Conservation (phyloP, 2,113 vertebrate species). For the Equus quagga region DNA sequence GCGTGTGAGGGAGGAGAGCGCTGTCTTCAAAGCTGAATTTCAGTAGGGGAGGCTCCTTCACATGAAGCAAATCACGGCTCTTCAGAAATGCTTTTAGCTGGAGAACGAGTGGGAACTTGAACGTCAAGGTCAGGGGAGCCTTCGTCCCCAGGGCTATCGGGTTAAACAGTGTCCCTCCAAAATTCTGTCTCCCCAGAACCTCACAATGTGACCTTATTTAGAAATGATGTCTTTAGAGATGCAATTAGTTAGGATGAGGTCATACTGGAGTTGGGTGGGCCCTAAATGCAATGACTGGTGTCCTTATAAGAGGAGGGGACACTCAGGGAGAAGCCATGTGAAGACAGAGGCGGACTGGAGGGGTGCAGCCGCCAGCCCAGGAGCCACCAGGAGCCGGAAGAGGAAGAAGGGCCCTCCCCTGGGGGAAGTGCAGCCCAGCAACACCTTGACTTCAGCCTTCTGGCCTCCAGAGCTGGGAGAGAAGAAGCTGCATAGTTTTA, state of each 20-base stretch:
- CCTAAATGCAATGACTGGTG: not conserved
- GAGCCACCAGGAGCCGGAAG: not conserved
- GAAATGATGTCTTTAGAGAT: not conserved
- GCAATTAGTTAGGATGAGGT: not conserved
- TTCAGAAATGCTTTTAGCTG: not conserved
- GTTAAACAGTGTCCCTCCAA: accelerated
- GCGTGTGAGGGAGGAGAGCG: accelerated
- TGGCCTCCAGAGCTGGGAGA: too few relatives aligned
- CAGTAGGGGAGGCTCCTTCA: not conserved
- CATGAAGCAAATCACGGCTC: not conserved
- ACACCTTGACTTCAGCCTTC: too few relatives aligned
- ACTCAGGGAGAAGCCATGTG: too few relatives aligned
- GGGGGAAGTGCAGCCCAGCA: too few relatives aligned
- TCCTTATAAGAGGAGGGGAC: not conserved
- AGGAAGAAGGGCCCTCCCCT: too few relatives aligned
- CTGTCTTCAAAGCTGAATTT: not conserved
- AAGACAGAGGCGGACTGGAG: not conserved
- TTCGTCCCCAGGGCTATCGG: accelerated
- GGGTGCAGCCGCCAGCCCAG: accelerated
- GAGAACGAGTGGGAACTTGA: accelerated
- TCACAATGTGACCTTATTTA: accelerated
- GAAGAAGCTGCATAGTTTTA: not conserved
- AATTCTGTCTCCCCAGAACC: not conserved
- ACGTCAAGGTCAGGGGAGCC: not conserved
- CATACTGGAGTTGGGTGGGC: not conserved